These are phyloP conservation scores for Trachymyrmex cornetzi DNA, from an alignment of 1,140 invertebrate species.

Conservation along the genomic window DNA sequence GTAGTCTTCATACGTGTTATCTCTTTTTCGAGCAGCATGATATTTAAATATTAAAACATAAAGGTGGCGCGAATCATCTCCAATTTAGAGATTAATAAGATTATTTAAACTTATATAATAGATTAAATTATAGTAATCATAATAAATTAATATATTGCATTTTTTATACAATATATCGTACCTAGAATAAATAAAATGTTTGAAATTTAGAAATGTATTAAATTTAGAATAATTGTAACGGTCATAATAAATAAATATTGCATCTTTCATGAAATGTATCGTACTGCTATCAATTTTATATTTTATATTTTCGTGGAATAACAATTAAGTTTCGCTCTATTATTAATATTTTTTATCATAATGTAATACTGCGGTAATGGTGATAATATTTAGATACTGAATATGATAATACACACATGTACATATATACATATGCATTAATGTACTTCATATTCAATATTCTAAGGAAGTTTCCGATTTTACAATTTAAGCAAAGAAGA, in stretches of 20 bases:
- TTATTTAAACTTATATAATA: not conserved
- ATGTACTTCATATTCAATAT: not conserved
- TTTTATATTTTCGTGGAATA: not conserved
- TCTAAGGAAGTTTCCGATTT: not conserved
- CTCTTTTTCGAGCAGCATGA: not conserved
- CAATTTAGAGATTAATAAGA: not conserved
- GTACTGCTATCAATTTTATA: not conserved
- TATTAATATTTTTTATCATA: not conserved
- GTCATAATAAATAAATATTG: not conserved
- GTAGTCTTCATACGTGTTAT: not conserved
- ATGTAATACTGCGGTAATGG: not conserved
- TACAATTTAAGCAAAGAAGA: not conserved
- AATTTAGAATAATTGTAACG: too few relatives aligned
- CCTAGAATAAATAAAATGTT: too few relatives aligned
- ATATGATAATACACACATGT: too few relatives aligned
- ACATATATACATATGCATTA: not conserved
- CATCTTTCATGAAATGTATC: not conserved
- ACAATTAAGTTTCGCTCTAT: not conserved
- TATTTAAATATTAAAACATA: constrained; percentile 37
- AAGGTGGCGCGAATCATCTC: not conserved
- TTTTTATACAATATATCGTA: too few relatives aligned
- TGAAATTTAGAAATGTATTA: too few relatives aligned
- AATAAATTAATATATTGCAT: not conserved
- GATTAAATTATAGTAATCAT: too few relatives aligned
- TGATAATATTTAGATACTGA: not conserved